Evolutionary conservation across 2,888 invertebrate species (phyloP).

Genomic region (Ptychoptera contaminata): DNA sequence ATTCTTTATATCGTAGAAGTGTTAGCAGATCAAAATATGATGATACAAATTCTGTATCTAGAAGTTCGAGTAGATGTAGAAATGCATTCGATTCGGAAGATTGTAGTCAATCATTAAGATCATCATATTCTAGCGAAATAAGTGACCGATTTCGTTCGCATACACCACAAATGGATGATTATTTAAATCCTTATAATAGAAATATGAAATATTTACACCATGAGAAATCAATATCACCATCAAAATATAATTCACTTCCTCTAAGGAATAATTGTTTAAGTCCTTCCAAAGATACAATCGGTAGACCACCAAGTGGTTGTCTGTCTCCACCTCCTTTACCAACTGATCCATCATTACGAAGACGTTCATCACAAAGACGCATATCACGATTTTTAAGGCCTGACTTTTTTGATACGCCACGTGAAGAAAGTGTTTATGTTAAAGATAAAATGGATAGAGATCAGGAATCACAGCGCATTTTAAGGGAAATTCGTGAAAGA

Average conservation of each 20-base stretch:
- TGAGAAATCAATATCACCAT: constrained; percentile 15
- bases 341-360: constrained; percentile 18
- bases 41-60: constrained; percentile 12
- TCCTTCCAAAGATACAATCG: constrained; percentile 11
- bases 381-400: constrained; percentile 61
- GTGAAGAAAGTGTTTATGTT: constrained; percentile 48
- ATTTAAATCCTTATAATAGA: too few species aligned
- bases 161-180: constrained; percentile 20
- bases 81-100: constrained; percentile 15
- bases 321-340: constrained; percentile 19
- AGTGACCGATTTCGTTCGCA: constrained; percentile 30
- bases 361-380: constrained; percentile 37
- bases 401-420: constrained; percentile 57
- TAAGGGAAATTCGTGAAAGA: constrained; percentile 51
- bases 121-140: constrained; percentile 23
- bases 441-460: constrained; percentile 44
- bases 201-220: constrained; percentile 5
- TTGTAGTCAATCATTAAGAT: constrained; percentile 19
- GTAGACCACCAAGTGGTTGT: constrained; percentile 24
- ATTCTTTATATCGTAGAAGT: constrained; percentile 10
- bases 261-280: constrained; percentile 12
- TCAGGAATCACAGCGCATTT: constrained; percentile 48
- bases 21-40: constrained; percentile 14
- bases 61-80: constrained; percentile 21
- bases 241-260: constrained; percentile 18